Conservation (phyloP, 2,888 invertebrate species). For the Timema podura region DNA sequence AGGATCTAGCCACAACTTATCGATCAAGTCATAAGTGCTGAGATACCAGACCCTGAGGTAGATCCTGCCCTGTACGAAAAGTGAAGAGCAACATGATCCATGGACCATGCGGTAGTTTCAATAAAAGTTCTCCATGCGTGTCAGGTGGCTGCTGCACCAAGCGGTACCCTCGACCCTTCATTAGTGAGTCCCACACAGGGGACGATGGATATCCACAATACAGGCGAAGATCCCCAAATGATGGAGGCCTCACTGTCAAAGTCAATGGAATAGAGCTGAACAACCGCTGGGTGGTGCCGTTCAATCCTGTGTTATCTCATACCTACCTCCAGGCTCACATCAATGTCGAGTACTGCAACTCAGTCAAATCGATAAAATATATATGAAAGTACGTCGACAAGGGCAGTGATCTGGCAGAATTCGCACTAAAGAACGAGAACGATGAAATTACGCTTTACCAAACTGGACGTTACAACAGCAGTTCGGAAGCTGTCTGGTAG, state of each 20-base stretch:
- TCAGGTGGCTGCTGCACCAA: constrained; percentile 42
- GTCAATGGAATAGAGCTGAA: constrained; percentile 18
- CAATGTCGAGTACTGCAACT: not conserved
- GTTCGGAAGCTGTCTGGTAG: constrained; percentile 38
- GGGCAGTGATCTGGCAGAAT: constrained; percentile 29
- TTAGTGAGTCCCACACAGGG: constrained; percentile 25
- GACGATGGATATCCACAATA: constrained; percentile 41
- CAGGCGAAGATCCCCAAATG: constrained; percentile 31
- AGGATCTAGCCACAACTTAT: constrained; percentile 33
- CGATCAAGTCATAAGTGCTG: constrained; percentile 41
- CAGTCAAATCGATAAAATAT: not conserved
- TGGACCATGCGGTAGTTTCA: constrained; percentile 41
- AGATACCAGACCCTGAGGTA: constrained; percentile 38
- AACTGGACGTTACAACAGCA: constrained; percentile 35
- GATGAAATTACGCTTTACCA: constrained; percentile 39
- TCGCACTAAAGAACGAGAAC: constrained; percentile 33
- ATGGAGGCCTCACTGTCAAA: not conserved
- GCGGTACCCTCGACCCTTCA: constrained; percentile 37
- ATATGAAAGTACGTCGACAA: constrained; percentile 1
- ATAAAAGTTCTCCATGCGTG: constrained; percentile 42
- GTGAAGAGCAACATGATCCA: constrained; percentile 36
- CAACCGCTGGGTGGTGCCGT: constrained; percentile 31
- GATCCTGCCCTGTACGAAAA: constrained; percentile 32
- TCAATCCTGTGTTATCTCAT: not conserved
- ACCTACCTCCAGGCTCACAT: not conserved